These are phyloP conservation scores for Serranus cabrilla DNA, from an alignment of 2,797 vertebrate genomes.

Conservation along the genomic window DNA sequence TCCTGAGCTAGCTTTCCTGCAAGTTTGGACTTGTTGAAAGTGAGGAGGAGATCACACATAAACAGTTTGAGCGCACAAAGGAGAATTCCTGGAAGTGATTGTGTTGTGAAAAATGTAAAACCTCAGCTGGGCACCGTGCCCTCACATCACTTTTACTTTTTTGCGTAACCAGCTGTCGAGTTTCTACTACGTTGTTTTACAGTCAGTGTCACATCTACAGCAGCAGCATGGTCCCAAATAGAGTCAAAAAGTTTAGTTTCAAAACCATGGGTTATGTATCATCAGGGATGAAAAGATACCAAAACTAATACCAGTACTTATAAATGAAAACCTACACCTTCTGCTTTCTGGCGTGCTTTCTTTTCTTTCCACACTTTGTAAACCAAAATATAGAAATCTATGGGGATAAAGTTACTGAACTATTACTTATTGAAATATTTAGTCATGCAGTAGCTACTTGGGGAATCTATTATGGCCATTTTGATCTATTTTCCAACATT, in stretches of 20 bases:
- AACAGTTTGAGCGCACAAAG: constrained; percentile 61
- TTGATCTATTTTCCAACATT: not conserved
- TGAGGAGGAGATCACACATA: constrained; percentile 33
- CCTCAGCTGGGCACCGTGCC: constrained; percentile 34
- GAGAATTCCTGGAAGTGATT: constrained; percentile 69
- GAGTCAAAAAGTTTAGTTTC: not conserved
- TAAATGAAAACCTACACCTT: too few relatives aligned
- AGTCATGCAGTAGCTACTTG: too few relatives aligned
- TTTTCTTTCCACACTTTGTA: too few relatives aligned
- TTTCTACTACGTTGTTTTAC: constrained; percentile 28
- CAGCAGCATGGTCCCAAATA: not conserved
- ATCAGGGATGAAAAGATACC: too few relatives aligned
- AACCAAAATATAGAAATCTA: too few relatives aligned
- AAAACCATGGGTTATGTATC: not conserved
- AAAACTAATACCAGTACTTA: too few relatives aligned
- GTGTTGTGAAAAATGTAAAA: constrained; percentile 67
- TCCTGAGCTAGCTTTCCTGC: constrained; percentile 56
- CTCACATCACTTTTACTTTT: constrained; percentile 21
- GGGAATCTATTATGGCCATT: too few relatives aligned
- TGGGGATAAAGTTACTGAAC: too few relatives aligned
- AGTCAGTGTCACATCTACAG: constrained; percentile 5
- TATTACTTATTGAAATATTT: too few relatives aligned
- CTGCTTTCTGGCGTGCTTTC: too few relatives aligned
- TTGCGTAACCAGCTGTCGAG: constrained; percentile 9
- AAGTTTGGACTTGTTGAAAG: constrained; percentile 76